Evolutionary conservation across 2,797 vertebrate genomes (phyloP), one percentile per base, ranked within the genome.

Genomic region (Catharus ustulatus): DNA sequence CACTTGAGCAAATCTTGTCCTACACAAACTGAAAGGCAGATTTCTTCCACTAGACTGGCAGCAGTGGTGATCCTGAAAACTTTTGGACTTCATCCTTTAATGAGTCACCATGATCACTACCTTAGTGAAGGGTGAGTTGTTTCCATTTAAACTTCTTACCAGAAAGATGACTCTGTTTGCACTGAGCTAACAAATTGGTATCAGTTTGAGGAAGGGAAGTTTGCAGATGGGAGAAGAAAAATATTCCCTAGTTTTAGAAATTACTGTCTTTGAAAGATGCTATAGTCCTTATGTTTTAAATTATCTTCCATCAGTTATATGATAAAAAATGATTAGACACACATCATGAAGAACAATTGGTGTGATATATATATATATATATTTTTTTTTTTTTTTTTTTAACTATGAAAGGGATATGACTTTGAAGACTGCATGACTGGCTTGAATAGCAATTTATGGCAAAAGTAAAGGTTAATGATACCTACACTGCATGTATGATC

Each of bases 1-100:
- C 96, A 96, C 94, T 96, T 91, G 89, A 94, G 91, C 93, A 93
- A 95, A 97, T 95, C 96, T 91, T 92, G 90, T 88, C 87, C 91
- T 95, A 88, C 90, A 86, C 90, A 91, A 84, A 63, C 89, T 88
- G 73, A 93, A 92, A 97, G 93, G 94, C 93, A 84, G 95, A 96
- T 94, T 94, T 76, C 88, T 91, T 92, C 77, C 66, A 45, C 67
- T 71, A 94, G 49, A 78, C 61, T 89, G 83, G 77, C 78, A 94
- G 78, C 82, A 89, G 49, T 66, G 84, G 64, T 11, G 13, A 57
- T 68, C 69, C 62, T 0, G 7, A 67, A 94, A 93, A 96, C 59
- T 95, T 89, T 27, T 64, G 68, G 73, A 79, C 76, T 85, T 94
- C 87, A 66, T 86, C 57, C 73, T 96, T 82, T 87, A 68, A 64